Conservation (phyloP, 2,888 invertebrate genomes). For the Glyphotaelius pellucidus region DNA sequence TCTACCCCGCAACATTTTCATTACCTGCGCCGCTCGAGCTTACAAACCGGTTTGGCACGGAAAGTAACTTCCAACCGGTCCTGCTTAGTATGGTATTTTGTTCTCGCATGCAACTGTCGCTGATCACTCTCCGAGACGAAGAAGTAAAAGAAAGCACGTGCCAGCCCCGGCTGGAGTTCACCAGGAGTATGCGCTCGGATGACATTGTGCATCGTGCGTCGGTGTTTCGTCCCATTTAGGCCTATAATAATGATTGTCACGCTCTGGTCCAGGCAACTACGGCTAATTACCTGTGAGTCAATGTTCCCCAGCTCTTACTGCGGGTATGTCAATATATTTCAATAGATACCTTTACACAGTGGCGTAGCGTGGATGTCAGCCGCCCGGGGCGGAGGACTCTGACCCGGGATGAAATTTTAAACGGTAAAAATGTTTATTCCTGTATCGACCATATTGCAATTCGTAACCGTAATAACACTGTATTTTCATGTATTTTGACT, state of each 20-base stretch:
- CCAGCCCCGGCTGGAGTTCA: background rate
- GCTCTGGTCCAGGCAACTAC: conserved; percentile 10
- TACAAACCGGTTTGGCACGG: background rate
- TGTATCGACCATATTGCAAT: no score
- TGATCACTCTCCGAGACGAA: conserved; percentile 13
- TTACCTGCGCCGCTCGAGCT: background rate
- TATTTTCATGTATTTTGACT: no score
- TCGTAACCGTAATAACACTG: no score
- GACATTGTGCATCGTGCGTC: conserved; percentile 40
- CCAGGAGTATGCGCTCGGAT: background rate
- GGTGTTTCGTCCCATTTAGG: conserved; percentile 14
- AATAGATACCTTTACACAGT: background rate
- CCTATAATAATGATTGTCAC: conserved; percentile 27
- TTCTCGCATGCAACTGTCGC: background rate
- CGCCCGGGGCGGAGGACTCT: no score
- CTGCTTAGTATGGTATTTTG: background rate
- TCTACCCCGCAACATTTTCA: background rate
- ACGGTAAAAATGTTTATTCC: no score
- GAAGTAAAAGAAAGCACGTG: conserved; percentile 36
- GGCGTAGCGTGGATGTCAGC: no score
- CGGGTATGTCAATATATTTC: background rate
- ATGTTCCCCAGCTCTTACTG: background rate
- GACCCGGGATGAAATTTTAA: no score
- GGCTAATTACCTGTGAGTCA: conserved; percentile 9
- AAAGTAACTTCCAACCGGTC: background rate